A percentile compares a stretch with the other conserved stretches of the same genome.
These are phyloP conservation scores for Ataeniobius toweri DNA, from an alignment of 2,797 vertebrate genomes.

Conservation along the genomic window DNA sequence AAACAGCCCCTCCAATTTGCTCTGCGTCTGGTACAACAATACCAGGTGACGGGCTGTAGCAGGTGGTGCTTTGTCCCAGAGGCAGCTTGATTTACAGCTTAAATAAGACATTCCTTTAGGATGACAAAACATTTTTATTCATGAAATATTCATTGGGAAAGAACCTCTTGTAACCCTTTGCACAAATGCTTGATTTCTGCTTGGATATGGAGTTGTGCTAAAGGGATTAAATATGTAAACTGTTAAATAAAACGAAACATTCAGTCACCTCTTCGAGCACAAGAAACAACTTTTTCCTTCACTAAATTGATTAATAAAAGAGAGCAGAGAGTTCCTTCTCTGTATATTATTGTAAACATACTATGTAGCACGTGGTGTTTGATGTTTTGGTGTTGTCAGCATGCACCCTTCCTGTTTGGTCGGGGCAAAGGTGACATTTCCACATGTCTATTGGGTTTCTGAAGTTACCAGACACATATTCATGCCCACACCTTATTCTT, in stretches of 20 bases:
- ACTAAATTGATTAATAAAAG: constrained; percentile 9
- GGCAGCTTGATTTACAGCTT: constrained; percentile 39
- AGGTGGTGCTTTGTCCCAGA: constrained; percentile 51
- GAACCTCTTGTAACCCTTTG: neutral
- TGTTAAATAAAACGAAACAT: neutral
- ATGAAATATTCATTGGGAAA: constrained; percentile 27
- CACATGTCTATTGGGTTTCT: constrained; percentile 26
- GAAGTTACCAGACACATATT: constrained; percentile 4
- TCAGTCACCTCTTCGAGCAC: neutral
- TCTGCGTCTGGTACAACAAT: constrained; percentile 22
- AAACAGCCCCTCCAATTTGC: constrained; percentile 5
- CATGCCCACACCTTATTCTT: constrained; percentile 6
- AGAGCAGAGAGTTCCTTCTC: neutral
- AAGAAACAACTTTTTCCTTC: neutral
- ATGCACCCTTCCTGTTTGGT: constrained; percentile 36
- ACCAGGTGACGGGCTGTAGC: constrained; percentile 50
- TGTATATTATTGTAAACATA: constrained; percentile 25
- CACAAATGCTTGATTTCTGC: constrained; percentile 1
- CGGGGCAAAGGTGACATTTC: constrained; percentile 44
- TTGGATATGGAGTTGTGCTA: neutral
- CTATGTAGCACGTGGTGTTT: constrained; percentile 25
- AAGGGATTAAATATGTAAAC: constrained; percentile 7
- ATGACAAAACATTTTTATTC: constrained; percentile 51
- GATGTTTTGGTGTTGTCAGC: constrained; percentile 56
- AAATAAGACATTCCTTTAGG: constrained; percentile 37